Conservation (phyloP, 2,888 invertebrate species). For the Chaitophorus viminalis region DNA sequence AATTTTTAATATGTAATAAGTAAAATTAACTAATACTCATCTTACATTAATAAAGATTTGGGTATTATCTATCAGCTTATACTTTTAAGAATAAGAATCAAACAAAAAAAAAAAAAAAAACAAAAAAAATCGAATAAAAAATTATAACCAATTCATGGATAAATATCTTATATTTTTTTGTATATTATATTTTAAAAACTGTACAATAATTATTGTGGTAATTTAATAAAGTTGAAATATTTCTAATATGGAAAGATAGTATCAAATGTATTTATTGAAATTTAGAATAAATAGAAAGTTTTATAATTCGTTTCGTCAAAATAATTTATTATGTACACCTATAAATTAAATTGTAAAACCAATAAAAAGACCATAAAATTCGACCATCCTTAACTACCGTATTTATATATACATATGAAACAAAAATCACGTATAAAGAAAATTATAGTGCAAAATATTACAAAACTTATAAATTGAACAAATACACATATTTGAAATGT, state of each 20-base stretch:
- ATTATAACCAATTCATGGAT: no score
- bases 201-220: not conserved
- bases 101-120: no score
- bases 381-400: not conserved
- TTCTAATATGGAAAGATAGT: not conserved
- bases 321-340: not conserved
- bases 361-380: not conserved
- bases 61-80: no score
- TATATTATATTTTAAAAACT: no score
- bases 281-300: constrained; percentile 3
- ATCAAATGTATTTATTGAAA: not conserved
- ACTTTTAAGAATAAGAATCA: no score
- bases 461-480: not conserved
- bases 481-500: not conserved
- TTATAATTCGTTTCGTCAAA: constrained; percentile 6
- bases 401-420: not conserved
- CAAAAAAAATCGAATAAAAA: no score
- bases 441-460: not conserved
- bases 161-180: no score
- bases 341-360: not conserved
- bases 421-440: not conserved
- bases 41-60: no score
- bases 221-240: not conserved
- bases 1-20: no score
- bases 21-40: no score